A percentile compares a stretch with the other conserved stretches of the same genome.
These are phyloP conservation scores for Leucoraja erinaceus DNA, from an alignment of 2,113 vertebrate genomes.

Conservation along the genomic window DNA sequence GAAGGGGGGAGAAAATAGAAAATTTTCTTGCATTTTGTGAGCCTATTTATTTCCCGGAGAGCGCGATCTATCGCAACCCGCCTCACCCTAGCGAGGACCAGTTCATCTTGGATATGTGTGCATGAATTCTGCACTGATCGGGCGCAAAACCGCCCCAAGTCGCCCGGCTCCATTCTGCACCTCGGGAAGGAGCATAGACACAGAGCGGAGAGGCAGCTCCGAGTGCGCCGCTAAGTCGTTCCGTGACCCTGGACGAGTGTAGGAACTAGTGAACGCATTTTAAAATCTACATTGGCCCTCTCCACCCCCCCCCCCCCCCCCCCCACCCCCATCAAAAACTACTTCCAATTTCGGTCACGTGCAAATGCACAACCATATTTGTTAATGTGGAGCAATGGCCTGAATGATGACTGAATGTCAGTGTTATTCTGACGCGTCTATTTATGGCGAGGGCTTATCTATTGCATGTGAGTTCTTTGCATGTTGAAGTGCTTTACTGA, in stretches of 20 bases:
- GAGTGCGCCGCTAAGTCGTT: slow-evolving; percentile 72
- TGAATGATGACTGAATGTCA: slow-evolving; percentile 30
- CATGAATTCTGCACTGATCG: slow-evolving; percentile 95
- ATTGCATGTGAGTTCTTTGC: slow-evolving; percentile 12
- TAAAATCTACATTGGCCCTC: slow-evolving; percentile 45
- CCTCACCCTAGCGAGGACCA: background rate
- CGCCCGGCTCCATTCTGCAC: slow-evolving; percentile 80
- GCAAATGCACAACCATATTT: slow-evolving; percentile 59
- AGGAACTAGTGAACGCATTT: slow-evolving; percentile 49
- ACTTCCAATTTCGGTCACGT: slow-evolving; percentile 56
- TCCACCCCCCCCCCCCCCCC: slow-evolving; percentile 45
- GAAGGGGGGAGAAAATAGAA: background rate
- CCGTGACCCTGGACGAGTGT: slow-evolving; percentile 81
- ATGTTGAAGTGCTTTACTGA: slow-evolving; percentile 16
- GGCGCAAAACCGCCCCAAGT: slow-evolving; percentile 93
- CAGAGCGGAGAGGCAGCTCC: slow-evolving; percentile 78
- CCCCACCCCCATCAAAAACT: background rate
- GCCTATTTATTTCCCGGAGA: background rate
- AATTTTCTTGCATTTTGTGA: background rate
- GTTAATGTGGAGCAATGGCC: slow-evolving; percentile 25
- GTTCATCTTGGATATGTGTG: slow-evolving; percentile 78
- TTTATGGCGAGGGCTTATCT: slow-evolving; percentile 32
- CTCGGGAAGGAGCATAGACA: slow-evolving; percentile 74
- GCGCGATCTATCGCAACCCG: background rate
- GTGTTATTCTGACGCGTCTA: slow-evolving; percentile 20